Conservation (phyloP, 30 jellyfish, hydroid and myxozoan species). For the Catostylus mosaicus region DNA sequence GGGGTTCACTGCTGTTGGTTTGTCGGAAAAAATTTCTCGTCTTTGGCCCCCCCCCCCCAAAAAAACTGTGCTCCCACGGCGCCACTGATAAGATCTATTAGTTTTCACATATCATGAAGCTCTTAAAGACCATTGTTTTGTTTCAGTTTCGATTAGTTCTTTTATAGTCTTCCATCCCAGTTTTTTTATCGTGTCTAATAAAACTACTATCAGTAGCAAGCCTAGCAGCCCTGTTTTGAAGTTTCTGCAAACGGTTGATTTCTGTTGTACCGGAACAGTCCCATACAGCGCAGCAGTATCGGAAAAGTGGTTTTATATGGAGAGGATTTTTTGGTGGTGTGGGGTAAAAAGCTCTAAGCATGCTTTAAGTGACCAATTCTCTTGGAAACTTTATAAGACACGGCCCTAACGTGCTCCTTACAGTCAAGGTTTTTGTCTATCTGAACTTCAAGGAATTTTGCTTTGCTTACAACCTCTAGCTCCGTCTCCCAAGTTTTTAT, state of each 20-base stretch:
- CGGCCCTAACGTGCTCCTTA: background rate
- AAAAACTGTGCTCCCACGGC: no score
- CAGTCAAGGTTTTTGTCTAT: background rate
- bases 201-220: conserved; percentile 11
- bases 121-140: conserved; percentile 5
- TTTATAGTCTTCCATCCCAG: conserved; percentile 29
- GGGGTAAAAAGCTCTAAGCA: background rate
- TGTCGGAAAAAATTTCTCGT: no score
- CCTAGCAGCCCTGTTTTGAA: conserved; percentile 34
- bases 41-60: no score
- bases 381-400: background rate
- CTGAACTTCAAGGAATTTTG: background rate
- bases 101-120: no score
- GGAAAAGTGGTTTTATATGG: background rate
- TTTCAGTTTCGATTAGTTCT: conserved; percentile 7
- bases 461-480: background rate
- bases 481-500: background rate
- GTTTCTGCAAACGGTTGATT: conserved; percentile 13
- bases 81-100: no score
- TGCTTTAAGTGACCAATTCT: background rate
- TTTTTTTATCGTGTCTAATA: background rate
- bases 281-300: conserved; percentile 14
- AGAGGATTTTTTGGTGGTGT: no score
- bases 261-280: conserved; percentile 19
- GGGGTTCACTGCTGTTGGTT: no score